phyloP scores from a whole-genome alignment of 1,140 invertebrate genomes.

The Drosophila rhopaloa region DNA sequence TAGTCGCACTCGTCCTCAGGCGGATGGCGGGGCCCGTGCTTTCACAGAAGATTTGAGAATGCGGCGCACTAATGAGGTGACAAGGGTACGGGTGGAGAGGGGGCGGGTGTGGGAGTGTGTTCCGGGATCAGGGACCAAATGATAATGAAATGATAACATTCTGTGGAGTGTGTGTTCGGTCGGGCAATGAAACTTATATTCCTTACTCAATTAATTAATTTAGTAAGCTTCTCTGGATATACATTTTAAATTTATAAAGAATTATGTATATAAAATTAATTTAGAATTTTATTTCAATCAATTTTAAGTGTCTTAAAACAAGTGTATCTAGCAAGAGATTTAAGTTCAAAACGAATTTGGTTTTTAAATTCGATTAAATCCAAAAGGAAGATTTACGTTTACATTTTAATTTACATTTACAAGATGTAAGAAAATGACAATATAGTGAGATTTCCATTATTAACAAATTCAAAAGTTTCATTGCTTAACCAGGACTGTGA shows the following conservation, averaged over 20 bases:
- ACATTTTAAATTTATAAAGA: no score
- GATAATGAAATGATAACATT: constrained; percentile 66
- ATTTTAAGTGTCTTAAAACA: no score
- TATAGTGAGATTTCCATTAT: not conserved
- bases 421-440: not conserved
- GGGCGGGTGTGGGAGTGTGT: constrained; percentile 14
- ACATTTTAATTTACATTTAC: no score
- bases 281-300: no score
- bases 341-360: not conserved
- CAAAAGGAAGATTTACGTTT: no score
- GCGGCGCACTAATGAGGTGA: constrained; percentile 82
- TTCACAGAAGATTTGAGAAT: constrained; percentile 85
- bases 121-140: constrained; percentile 34
- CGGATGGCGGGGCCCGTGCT: constrained; percentile 82
- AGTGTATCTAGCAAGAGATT: not conserved
- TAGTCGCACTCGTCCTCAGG: constrained; percentile 79
- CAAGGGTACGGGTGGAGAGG: constrained; percentile 29
- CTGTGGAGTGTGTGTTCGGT: constrained; percentile 33
- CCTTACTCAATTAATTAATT: not conserved
- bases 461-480: not conserved
- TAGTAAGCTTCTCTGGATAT: no score
- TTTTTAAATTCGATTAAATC: no score
- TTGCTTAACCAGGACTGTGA: constrained; percentile 19
- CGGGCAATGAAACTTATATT: constrained; percentile 4
- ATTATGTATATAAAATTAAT: no score